Conservation (phyloP, 2,797 vertebrate genomes). For the Enteromius anoplus region DNA sequence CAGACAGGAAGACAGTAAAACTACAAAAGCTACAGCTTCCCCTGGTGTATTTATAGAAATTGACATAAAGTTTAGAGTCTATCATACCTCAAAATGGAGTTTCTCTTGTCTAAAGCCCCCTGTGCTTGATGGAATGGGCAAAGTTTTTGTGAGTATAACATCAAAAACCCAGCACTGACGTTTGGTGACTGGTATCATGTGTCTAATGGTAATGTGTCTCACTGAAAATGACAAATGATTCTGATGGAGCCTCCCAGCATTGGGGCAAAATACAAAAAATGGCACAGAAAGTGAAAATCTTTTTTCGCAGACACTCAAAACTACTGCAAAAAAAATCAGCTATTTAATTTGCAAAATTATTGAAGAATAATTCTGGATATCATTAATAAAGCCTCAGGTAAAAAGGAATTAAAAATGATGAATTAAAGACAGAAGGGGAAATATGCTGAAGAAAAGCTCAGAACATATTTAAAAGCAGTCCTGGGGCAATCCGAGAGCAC, state of each 20-base stretch:
- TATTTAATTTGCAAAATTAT: not conserved
- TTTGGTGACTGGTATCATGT: constrained; percentile 28
- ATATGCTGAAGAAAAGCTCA: not conserved
- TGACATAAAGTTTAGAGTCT: constrained; percentile 48
- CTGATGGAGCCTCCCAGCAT: constrained; percentile 22
- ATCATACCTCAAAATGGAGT: constrained; percentile 22
- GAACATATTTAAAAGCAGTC: constrained; percentile 7
- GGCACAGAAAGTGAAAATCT: not conserved
- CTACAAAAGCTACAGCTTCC: constrained; percentile 8
- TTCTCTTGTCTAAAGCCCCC: constrained; percentile 30
- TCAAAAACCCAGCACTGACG: constrained; percentile 6
- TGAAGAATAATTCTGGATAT: constrained; percentile 1
- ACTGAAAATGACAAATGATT: constrained; percentile 11
- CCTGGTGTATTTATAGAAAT: constrained; percentile 44
- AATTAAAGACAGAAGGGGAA: not conserved
- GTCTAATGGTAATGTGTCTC: constrained; percentile 31
- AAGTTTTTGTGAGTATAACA: constrained; percentile 33
- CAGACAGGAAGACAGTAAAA: not conserved
- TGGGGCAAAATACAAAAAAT: not conserved
- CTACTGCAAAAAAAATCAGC: not conserved
- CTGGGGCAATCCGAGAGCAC: constrained; percentile 38
- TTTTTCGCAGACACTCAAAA: not conserved
- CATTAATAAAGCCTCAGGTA: constrained; percentile 6
- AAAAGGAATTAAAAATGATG: not conserved
- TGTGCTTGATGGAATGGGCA: constrained; percentile 28